These are phyloP conservation scores for Prenolepis imparis DNA, from an alignment of 2,888 invertebrate genomes.

Conservation along the genomic window DNA sequence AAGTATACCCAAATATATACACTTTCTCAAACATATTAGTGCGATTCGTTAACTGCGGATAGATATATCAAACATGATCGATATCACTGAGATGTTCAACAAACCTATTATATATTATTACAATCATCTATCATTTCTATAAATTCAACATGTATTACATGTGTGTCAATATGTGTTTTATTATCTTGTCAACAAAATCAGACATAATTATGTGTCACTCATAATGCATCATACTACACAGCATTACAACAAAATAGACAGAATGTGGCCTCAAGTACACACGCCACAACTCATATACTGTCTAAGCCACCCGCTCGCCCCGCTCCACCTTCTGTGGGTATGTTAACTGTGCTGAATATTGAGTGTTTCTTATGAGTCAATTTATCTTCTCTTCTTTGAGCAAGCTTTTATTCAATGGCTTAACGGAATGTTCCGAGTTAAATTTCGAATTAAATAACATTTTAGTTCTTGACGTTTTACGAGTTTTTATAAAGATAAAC, in stretches of 20 bases:
- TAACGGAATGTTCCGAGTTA: conserved; percentile 37
- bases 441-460: conserved; percentile 16
- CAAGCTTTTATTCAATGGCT: conserved; percentile 45
- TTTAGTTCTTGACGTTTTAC: conserved; percentile 39
- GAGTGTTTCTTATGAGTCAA: conserved; percentile 44
- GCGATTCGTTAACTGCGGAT: not conserved
- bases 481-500: not conserved
- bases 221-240: conserved; percentile 82
- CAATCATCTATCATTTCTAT: conserved; percentile 7
- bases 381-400: conserved; percentile 56
- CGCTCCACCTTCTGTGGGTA: conserved; percentile 85
- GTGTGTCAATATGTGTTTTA: not conserved
- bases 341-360: conserved; percentile 77
- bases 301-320: conserved; percentile 86
- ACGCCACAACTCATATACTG: conserved; percentile 82
- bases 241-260: conserved; percentile 84
- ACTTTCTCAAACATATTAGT: not conserved
- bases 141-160: not conserved
- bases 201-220: conserved; percentile 68
- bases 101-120: conserved; percentile 5
- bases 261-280: conserved; percentile 83
- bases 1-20: not conserved
- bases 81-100: conserved; percentile 1
- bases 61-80: conserved; percentile 1
- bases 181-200: conserved; percentile 37